These are phyloP conservation scores for Polymixis flavicincta DNA, from an alignment of 2,888 invertebrate species.

Conservation along the genomic window DNA sequence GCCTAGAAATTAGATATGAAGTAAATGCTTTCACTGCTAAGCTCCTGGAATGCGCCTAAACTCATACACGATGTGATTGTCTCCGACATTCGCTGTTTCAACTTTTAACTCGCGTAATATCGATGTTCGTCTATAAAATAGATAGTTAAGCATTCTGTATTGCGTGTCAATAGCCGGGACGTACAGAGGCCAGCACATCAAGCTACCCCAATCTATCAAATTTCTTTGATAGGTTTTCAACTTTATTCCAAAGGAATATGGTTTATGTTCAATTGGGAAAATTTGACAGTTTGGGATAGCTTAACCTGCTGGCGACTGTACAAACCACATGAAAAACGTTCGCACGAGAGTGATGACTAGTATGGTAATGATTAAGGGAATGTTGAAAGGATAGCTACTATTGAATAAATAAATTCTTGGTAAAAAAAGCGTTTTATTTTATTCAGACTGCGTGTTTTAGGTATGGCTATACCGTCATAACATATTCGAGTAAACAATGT, in stretches of 20 bases:
- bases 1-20: slow-evolving; percentile 39
- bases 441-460: slow-evolving; percentile 72
- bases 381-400: slow-evolving; percentile 80
- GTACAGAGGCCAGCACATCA: no score
- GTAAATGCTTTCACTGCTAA: slow-evolving; percentile 49
- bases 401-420: slow-evolving; percentile 83
- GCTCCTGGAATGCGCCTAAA: slow-evolving; percentile 58
- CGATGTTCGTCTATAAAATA: slow-evolving; percentile 65
- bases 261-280: no score
- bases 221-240: no score
- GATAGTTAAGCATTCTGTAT: slow-evolving; percentile 57
- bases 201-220: no score
- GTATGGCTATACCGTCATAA: slow-evolving; percentile 51
- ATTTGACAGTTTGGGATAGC: no score
- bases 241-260: no score
- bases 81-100: slow-evolving; percentile 43
- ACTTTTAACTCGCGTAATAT: slow-evolving; percentile 60
- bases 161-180: slow-evolving; percentile 65
- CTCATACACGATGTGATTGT: slow-evolving; percentile 38
- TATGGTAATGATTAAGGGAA: slow-evolving; percentile 76
- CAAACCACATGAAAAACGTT: slow-evolving; percentile 73
- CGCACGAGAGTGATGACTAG: slow-evolving; percentile 77
- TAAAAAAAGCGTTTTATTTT: slow-evolving; percentile 76
- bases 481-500: slow-evolving; percentile 70
- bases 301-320: no score